Percentiles rank a stretch among this genome's conserved stretches.
Evolutionary conservation across 2,797 vertebrate species (phyloP).

Genomic region (Orestias chungarensis): DNA sequence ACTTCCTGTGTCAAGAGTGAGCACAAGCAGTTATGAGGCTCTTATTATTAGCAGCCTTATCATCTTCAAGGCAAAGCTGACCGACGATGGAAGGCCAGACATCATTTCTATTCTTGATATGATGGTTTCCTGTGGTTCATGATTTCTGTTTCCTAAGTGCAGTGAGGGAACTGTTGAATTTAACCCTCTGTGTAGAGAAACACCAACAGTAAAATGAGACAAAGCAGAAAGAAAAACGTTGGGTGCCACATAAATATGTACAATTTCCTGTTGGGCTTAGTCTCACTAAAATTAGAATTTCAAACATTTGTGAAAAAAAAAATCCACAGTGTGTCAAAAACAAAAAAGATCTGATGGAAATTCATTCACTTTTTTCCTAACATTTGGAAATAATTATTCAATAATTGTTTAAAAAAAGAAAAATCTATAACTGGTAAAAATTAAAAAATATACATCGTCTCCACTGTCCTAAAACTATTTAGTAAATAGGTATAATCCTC

Average conservation of each 20-base stretch:
- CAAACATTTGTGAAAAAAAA: constrained; percentile 29
- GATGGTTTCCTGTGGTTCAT: constrained; percentile 32
- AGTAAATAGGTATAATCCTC: no score
- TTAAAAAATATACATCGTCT: no score
- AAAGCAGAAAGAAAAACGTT: constrained; percentile 30
- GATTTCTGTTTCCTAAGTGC: constrained; percentile 30
- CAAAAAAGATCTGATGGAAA: not conserved
- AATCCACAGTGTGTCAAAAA: not conserved
- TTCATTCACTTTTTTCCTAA: not conserved
- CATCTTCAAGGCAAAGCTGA: constrained; percentile 70
- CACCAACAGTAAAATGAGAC: constrained; percentile 22
- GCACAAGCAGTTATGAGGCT: constrained; percentile 59
- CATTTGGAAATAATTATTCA: not conserved
- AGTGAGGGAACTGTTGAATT: constrained; percentile 6
- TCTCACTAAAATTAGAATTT: constrained; percentile 23
- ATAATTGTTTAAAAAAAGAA: not conserved
- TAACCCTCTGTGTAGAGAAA: constrained; percentile 9
- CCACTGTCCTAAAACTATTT: no score
- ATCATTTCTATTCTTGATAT: constrained; percentile 60
- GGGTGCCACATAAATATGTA: constrained; percentile 42
- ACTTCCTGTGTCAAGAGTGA: constrained; percentile 76
- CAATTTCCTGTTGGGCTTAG: constrained; percentile 19
- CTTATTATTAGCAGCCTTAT: constrained; percentile 79
- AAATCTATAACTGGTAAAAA: no score
- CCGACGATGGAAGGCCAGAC: constrained; percentile 48